Base-by-base conservation (phyloP, 2,113 vertebrate genomes). In the Noturus placidus region DNA sequence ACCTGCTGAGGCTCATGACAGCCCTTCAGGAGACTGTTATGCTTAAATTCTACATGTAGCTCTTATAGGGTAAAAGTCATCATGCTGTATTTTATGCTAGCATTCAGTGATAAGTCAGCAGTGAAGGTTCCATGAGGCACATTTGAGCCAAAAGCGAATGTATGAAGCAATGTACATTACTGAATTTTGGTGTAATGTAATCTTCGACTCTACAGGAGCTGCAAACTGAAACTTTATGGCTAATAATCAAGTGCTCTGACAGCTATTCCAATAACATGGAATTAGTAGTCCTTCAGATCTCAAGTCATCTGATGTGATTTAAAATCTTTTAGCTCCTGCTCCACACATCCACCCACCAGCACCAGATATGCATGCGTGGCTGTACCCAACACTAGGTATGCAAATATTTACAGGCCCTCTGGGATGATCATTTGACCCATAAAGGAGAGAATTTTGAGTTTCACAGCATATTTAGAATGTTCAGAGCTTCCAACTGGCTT, bases 381-480 rank as follows among this genome's bases (percentile, higher is more conserved):
- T 67, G 15, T 83, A 65, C 81, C 72, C 82, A 77, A 35, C 22
- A 83, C 82, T 61, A 84, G 79, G 78, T 79, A 79, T 8, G 33
- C 46, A 74, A 63, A 88, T 86, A 86, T 84, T 88, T 88, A 81
- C 82, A 70, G 61, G 54, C 22, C 74, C 81, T 35, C 15, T n/a
- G 87, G 65, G 81, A 5, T 67, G 82, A 84, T 87, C 33, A 19
- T 50, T 76, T 78, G 82, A 78, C 42, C 72, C 7, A 25, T 82
- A 56, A 84, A 76, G 70, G 78, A 74, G 81, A 88, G 46, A 35
- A 76, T 78, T 90, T 87, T 84, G 83, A 87, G 89, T 88, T 89
- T 91, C 83, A 87, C 87, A 85, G 83, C 72, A 87, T 88, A 91
- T 88, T 81, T 78, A 83, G 63, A 80, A 86, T 67, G 42, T 46